Conservation (phyloP, 2,113 vertebrate genomes). For the Pholis gunnellus region DNA sequence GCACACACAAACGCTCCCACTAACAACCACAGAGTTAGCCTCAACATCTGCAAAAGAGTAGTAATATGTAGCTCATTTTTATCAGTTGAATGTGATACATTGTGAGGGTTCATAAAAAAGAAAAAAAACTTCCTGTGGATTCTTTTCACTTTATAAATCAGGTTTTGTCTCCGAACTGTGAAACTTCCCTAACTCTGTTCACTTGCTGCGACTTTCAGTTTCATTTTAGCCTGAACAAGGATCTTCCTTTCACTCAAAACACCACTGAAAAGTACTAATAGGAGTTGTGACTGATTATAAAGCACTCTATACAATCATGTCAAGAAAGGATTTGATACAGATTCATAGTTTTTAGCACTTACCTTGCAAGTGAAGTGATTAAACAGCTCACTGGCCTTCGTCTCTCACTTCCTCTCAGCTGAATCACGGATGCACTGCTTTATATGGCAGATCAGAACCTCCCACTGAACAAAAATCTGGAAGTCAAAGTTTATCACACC, state of each 20-base stretch:
- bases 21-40: conserved; percentile 44
- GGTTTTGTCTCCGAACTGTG: not conserved
- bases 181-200: not conserved
- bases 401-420: not conserved
- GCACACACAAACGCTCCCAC: conserved; percentile 50
- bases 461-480: conserved; percentile 29
- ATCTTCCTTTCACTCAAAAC: not conserved
- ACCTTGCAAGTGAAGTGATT: conserved; percentile 32
- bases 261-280: not conserved
- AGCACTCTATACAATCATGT: not conserved
- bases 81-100: not conserved
- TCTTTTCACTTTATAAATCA: not conserved
- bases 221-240: not conserved
- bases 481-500: not conserved
- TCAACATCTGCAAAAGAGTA: conserved; percentile 70
- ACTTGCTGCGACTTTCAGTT: conserved; percentile 1
- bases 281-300: not conserved
- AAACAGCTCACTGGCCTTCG: not conserved
- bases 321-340: not conserved
- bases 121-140: not conserved
- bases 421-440: not conserved
- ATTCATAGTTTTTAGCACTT: not conserved
- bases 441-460: conserved; percentile 21
- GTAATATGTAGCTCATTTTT: not conserved
- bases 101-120: not conserved